Evolutionary conservation across 53 echinoderm and acorn worm species (phyloP).

Genomic region (Holothuria scabra): DNA sequence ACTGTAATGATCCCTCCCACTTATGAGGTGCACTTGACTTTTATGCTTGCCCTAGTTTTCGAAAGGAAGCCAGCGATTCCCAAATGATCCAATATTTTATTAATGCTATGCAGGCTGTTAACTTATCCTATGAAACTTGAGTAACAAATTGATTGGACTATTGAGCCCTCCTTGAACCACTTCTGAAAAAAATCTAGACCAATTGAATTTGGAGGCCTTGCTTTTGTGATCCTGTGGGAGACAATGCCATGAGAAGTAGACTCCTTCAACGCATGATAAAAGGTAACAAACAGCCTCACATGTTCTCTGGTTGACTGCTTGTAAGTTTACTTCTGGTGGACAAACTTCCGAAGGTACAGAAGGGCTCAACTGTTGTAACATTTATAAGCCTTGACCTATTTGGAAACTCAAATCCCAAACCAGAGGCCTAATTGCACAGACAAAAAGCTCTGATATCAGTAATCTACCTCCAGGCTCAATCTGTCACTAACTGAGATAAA

Average conservation of each 20-base stretch:
- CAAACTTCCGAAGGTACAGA: background rate
- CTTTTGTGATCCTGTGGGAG: slow-evolving; percentile 39
- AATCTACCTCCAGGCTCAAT: slow-evolving; percentile 33
- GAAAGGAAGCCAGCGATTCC: slow-evolving; percentile 38
- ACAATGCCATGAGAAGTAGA: slow-evolving; percentile 17
- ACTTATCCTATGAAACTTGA: slow-evolving; percentile 12
- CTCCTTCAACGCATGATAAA: slow-evolving; percentile 7
- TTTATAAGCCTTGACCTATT: slow-evolving; percentile 28
- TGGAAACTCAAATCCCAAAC: background rate
- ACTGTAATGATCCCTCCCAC: background rate
- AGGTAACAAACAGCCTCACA: slow-evolving; percentile 9
- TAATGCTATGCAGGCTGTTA: slow-evolving; percentile 30
- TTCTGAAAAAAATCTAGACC: slow-evolving; percentile 29
- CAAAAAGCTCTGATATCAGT: slow-evolving; percentile 24
- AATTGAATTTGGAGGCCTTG: slow-evolving; percentile 29
- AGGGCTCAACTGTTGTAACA: slow-evolving; percentile 4
- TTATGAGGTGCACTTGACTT: slow-evolving; percentile 34
- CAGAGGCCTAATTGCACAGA: slow-evolving; percentile 27
- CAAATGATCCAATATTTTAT: slow-evolving; percentile 16
- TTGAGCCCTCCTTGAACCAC: slow-evolving; percentile 49
- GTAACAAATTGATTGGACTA: slow-evolving; percentile 49
- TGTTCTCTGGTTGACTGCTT: slow-evolving; percentile 7
- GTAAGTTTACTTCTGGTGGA: background rate
- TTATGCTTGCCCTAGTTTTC: slow-evolving; percentile 40
- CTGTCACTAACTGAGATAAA: slow-evolving; percentile 30